A percentile compares a stretch with the other conserved stretches of the same genome.
These are phyloP conservation scores for Tenthredo amoena DNA, from an alignment of 2,888 invertebrate genomes.

Conservation along the genomic window DNA sequence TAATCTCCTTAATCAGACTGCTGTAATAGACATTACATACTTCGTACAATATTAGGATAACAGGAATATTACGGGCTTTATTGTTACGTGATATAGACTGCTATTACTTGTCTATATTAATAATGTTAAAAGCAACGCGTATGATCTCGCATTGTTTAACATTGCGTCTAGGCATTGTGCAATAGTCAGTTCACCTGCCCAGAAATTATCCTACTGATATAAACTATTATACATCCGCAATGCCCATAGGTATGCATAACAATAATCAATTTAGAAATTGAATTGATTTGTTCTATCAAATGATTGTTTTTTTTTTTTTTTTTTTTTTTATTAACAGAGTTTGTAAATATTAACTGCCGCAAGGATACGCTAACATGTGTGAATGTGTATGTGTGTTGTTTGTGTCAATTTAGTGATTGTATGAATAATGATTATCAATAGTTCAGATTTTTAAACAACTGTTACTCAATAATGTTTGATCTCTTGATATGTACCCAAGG, in stretches of 20 bases:
- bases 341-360: slow-evolving; percentile 27
- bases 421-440: background rate
- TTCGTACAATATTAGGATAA: slow-evolving; percentile 16
- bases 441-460: background rate
- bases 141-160: background rate
- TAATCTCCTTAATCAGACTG: slow-evolving; percentile 18
- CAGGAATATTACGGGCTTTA: background rate
- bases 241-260: background rate
- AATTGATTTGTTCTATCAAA: background rate
- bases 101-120: slow-evolving; percentile 21
- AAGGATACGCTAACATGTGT: background rate
- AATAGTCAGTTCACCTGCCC: background rate
- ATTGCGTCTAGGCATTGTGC: background rate
- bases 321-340: background rate
- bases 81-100: slow-evolving; percentile 11
- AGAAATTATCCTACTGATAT: slow-evolving; percentile 1
- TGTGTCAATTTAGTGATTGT: background rate
- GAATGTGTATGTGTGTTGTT: background rate
- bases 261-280: background rate
- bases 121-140: background rate
- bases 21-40: slow-evolving; percentile 11
- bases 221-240: background rate
- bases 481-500: background rate
- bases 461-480: background rate
- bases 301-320: background rate